A percentile compares a stretch with the other conserved stretches of the same genome.
phyloP scores from a whole-genome alignment of 2,888 invertebrate genomes.

The Chaetogeoica ovagalla region DNA sequence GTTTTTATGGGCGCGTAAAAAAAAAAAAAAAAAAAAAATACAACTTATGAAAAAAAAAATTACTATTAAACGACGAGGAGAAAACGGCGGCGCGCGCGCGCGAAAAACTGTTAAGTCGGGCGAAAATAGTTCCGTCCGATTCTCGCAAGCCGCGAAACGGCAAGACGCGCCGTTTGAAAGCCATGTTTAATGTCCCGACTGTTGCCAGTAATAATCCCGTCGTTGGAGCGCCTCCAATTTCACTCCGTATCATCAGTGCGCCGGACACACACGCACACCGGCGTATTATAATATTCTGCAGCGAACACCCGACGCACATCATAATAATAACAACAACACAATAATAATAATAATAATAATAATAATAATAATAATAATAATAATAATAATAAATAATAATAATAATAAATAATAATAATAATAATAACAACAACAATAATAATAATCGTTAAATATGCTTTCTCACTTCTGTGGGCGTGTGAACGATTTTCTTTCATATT shows the following conservation, averaged over 20 bases:
- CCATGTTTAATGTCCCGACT: slow-evolving; percentile 47
- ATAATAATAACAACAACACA: too few species aligned
- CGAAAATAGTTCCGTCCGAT: slow-evolving; percentile 39
- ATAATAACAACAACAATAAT: too few species aligned
- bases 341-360: too few species aligned
- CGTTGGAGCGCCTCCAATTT: slow-evolving; percentile 37
- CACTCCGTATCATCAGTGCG: slow-evolving; percentile 18
- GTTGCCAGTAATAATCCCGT: slow-evolving; percentile 40
- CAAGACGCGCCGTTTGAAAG: slow-evolving; percentile 29
- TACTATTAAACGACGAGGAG: neutral
- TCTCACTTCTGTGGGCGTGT: too few species aligned
- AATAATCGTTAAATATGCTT: too few species aligned
- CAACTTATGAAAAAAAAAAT: slow-evolving; percentile 33
- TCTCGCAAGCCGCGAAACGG: slow-evolving; percentile 15
- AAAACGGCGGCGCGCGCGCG: neutral
- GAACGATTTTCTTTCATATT: too few species aligned
- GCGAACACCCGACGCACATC: too few species aligned
- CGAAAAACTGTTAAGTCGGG: slow-evolving; percentile 47
- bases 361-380: too few species aligned
- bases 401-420: too few species aligned
- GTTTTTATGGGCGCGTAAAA: slow-evolving; percentile 3
- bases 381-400: too few species aligned
- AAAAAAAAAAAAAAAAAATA: slow-evolving; percentile 33
- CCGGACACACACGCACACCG: slow-evolving; percentile 1
- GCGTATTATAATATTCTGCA: too few species aligned